Evolutionary conservation across 2,888 invertebrate species (phyloP).

Genomic region (Trissonchulus sp.): DNA sequence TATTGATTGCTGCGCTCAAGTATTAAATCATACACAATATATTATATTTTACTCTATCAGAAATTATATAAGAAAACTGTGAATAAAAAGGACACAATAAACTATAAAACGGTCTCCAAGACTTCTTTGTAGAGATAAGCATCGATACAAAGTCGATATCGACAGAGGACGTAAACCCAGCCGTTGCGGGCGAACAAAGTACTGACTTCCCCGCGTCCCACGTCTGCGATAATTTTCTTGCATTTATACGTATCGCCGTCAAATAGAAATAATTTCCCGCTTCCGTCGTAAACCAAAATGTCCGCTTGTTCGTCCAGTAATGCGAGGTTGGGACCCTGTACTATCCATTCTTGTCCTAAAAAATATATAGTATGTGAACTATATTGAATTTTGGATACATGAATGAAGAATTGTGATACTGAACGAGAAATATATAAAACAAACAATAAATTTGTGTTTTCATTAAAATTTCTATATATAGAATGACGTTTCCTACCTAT

Average conservation of each 20-base stretch:
- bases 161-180: conserved; percentile 40
- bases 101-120: conserved; percentile 22
- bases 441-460: too few relatives aligned
- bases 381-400: too few relatives aligned
- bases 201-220: conserved; percentile 39
- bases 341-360: conserved; percentile 43
- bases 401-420: too few relatives aligned
- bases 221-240: conserved; percentile 39
- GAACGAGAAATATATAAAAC: too few relatives aligned
- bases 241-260: conserved; percentile 38
- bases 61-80: too few relatives aligned
- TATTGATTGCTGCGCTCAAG: too few relatives aligned
- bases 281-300: conserved; percentile 41
- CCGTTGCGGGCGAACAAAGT: conserved; percentile 35
- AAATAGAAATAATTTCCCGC: conserved; percentile 41
- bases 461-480: too few relatives aligned
- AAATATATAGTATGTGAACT: too few relatives aligned
- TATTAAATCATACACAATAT: too few relatives aligned
- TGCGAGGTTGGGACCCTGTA: conserved; percentile 40
- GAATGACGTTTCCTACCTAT: too few relatives aligned
- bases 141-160: conserved; percentile 37
- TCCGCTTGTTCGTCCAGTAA: conserved; percentile 32
- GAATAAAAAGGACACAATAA: too few relatives aligned
- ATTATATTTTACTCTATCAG: too few relatives aligned
- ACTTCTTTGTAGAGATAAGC: conserved; percentile 37